Evolutionary conservation across 2,888 invertebrate species (phyloP), one percentile per base, ranked within the genome.

Genomic region (Nemapogon koenigi): DNA sequence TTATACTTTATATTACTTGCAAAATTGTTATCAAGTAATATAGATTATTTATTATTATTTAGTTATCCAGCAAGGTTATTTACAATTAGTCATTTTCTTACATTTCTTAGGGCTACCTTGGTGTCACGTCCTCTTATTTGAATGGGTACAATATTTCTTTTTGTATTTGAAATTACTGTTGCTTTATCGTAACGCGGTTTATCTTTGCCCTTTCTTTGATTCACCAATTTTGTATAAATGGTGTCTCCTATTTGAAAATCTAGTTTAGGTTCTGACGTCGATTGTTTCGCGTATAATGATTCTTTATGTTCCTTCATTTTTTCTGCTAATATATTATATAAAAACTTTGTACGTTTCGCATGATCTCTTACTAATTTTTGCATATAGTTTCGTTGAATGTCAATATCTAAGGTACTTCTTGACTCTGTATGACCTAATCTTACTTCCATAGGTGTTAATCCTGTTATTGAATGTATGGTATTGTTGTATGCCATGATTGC

Each of bases 321-420:
- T 7, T 46, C 29, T 8, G 43, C 25, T 39, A 50, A 35, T 16
- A 41, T 35, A 28, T 45, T 35, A 17, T 49, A 49, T 14, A 48
- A 16, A 19, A 22, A 30, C 40, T 45, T 41, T 0, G 45, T 47
- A 16, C 48, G 19, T 39, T 46, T 48, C 2, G 17, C 33, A 32
- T 53, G 49, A 7, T 53, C 51, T 35, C 40, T 46, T 6, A 53
- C 16, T 30, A 53, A 26, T 28, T 48, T 38, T 37, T 52, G 52
- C 1, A 35, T 45, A 17, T 47, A 49, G 2, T 38, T 13, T 38
- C 44, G 47, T 2, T 49, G 37, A 32, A 45, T 48, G 11, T 52
- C 38, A 14, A 43, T 16, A n/a, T 48, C 35, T 35, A 48, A 51
- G 3, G 28, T 10, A 8, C 14, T 35, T 17, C 37, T 43, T 2